A percentile compares a stretch with the other conserved stretches of the same genome.
Evolutionary conservation across 1,140 invertebrate genomes (phyloP).

Genomic region (Brachionus manjavacas): DNA sequence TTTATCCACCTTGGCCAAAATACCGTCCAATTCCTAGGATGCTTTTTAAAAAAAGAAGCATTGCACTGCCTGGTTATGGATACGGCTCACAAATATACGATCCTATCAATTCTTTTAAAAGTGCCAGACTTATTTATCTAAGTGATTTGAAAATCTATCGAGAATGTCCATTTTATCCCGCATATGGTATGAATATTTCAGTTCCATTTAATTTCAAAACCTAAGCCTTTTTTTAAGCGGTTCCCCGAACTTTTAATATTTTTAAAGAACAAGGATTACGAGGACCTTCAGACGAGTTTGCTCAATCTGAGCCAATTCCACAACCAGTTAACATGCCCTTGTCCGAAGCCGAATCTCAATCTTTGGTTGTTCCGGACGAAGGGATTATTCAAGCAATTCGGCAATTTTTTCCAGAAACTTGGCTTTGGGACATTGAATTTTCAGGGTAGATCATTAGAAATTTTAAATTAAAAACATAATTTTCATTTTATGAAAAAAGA

Average conservation of each 20-base stretch:
- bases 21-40: neutral
- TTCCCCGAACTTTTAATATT: neutral
- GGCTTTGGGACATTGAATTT: slow-evolving; percentile 1
- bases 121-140: neutral
- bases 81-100: neutral
- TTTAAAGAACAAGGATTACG: neutral
- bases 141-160: slow-evolving; percentile 29
- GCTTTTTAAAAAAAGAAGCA: neutral
- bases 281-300: neutral
- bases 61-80: neutral
- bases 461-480: too few species aligned
- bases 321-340: neutral
- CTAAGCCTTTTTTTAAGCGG: neutral
- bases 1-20: neutral
- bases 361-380: neutral
- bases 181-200: neutral
- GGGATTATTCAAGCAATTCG: neutral
- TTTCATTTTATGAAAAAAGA: too few species aligned
- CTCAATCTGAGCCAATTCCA: neutral
- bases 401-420: slow-evolving; percentile 33
- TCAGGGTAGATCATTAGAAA: neutral
- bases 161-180: neutral
- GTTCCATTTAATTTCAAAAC: neutral
- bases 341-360: neutral
- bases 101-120: neutral